A percentile compares a stretch with the other conserved stretches of the same genome.
These are phyloP conservation scores for Anseranas semipalmata DNA, from an alignment of 2,113 vertebrate species.

Conservation along the genomic window DNA sequence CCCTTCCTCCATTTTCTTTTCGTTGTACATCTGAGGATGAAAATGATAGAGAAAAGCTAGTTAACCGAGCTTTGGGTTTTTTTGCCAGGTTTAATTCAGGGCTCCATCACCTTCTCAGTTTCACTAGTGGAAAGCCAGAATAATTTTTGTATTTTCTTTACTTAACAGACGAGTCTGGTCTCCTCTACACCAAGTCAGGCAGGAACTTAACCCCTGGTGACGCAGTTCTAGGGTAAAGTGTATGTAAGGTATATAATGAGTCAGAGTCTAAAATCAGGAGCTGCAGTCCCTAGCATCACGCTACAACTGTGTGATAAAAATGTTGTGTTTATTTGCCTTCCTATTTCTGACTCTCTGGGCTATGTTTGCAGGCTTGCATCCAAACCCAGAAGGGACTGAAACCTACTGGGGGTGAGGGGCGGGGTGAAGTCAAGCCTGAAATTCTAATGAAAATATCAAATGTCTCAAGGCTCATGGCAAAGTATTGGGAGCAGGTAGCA, in stretches of 20 bases:
- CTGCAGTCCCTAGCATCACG: background rate
- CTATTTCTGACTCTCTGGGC: background rate
- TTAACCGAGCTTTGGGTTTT: background rate
- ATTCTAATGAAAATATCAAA: background rate
- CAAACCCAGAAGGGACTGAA: background rate
- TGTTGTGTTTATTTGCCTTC: background rate
- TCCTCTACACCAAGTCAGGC: background rate
- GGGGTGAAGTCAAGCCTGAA: background rate
- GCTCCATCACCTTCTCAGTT: background rate
- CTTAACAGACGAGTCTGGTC: background rate
- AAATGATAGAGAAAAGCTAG: background rate
- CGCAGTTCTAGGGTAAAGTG: background rate
- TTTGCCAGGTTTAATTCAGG: background rate
- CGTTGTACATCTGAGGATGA: background rate
- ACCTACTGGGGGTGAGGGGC: background rate
- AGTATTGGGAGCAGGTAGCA: fast-evolving
- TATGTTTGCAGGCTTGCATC: background rate
- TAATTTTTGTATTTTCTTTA: background rate
- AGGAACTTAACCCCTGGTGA: background rate
- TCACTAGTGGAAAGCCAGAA: background rate
- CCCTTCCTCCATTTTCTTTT: background rate
- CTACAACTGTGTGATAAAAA: background rate
- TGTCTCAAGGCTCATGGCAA: background rate
- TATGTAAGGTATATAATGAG: background rate
- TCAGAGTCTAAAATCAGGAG: background rate